These are phyloP conservation scores for Antheraea mylitta DNA, from an alignment of 1,140 invertebrate species.

Conservation along the genomic window DNA sequence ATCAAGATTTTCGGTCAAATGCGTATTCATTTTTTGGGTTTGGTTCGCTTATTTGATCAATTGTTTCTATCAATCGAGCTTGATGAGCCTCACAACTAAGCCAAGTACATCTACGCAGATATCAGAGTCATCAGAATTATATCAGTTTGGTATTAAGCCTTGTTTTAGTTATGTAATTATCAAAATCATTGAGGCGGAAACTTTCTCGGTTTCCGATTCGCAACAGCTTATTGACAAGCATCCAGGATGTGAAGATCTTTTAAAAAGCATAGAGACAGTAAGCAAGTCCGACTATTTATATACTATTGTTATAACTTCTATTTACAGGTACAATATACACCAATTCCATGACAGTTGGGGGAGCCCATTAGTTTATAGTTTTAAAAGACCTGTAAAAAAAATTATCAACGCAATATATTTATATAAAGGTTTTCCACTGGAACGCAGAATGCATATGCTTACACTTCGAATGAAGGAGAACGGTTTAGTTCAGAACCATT, in stretches of 20 bases:
- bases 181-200: constrained; percentile 15
- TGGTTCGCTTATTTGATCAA: constrained; percentile 51
- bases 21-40: constrained; percentile 39
- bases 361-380: constrained; percentile 27
- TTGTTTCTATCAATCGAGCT: constrained; percentile 41
- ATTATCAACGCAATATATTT: constrained; percentile 44
- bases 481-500: constrained; percentile 34
- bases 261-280: constrained; percentile 39
- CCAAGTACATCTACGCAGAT: constrained; percentile 39
- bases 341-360: constrained; percentile 37
- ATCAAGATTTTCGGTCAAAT: constrained; percentile 7
- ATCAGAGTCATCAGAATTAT: constrained; percentile 29
- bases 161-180: constrained; percentile 33
- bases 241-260: constrained; percentile 28
- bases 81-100: constrained; percentile 41
- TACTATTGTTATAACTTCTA: constrained; percentile 28
- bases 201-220: not conserved
- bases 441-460: constrained; percentile 22
- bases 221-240: not conserved
- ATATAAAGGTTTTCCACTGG: constrained; percentile 54
- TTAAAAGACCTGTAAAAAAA: constrained; percentile 34
- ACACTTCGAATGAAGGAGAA: constrained; percentile 41
- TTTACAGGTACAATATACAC: constrained; percentile 38
- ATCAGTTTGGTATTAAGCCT: constrained; percentile 30
- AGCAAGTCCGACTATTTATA: constrained; percentile 26